Percentiles rank a stretch among this genome's conserved stretches.
phyloP scores from a whole-genome alignment of 2,797 vertebrate genomes.

The Erpetoichthys calabaricus region DNA sequence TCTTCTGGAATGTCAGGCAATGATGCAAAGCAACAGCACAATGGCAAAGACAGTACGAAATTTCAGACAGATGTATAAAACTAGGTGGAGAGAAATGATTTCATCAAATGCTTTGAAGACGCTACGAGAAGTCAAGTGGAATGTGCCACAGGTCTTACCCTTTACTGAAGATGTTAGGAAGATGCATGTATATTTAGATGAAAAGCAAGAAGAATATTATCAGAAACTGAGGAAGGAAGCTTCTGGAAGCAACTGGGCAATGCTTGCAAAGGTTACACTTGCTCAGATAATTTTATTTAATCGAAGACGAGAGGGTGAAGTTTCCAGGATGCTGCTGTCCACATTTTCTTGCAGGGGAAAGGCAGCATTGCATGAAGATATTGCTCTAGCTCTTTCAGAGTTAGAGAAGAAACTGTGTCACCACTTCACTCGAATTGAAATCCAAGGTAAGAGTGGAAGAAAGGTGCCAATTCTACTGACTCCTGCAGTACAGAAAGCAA shows the following conservation, averaged over 20 bases:
- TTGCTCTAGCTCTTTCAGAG: conserved; percentile 13
- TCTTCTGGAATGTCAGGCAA: conserved; percentile 18
- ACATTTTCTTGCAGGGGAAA: conserved; percentile 7
- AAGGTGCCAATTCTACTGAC: conserved; percentile 22
- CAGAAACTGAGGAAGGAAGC: no score
- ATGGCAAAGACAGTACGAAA: conserved; percentile 1
- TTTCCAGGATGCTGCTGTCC: conserved; percentile 18
- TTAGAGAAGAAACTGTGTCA: conserved; percentile 16
- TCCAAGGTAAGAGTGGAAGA: conserved; percentile 17
- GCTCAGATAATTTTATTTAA: conserved; percentile 21
- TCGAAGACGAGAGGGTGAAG: conserved; percentile 15
- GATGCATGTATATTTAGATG: conserved; percentile 15
- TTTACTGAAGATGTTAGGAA: conserved; percentile 18
- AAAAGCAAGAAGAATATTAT: conserved; percentile 3
- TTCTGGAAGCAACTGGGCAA: no score
- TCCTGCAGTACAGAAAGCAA: conserved; percentile 14
- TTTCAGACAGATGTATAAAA: conserved; percentile 17
- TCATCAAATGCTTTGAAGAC: conserved; percentile 15
- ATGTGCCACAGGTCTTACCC: conserved; percentile 13
- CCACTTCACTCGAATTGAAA: conserved; percentile 11
- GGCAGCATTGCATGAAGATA: conserved; percentile 13
- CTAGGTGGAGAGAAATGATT: conserved; percentile 19
- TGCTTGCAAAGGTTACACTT: not conserved
- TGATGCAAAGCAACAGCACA: conserved; percentile 13
- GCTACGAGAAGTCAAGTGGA: conserved; percentile 18